Evolutionary conservation across 2,113 vertebrate genomes (phyloP), one percentile per base, ranked within the genome.

Genomic region (Anseranas semipalmata): DNA sequence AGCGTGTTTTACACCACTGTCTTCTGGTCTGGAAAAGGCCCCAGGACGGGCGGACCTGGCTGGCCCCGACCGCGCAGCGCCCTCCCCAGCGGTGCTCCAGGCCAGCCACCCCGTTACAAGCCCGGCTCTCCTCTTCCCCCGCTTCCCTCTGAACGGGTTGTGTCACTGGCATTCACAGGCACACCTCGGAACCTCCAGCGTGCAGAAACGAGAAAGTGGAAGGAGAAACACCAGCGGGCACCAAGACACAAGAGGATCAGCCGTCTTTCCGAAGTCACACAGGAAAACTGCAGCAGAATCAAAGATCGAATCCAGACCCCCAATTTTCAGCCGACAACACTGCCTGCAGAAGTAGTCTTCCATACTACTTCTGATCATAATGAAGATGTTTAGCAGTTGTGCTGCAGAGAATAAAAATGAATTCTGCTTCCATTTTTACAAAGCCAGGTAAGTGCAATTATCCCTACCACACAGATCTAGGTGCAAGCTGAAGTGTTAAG

Each of bases 341-440:
- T 1, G 2, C 1, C 21, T n/a, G 59, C 32, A 43, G 7, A 5
- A 21, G 72, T 10, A 22, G 2, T 3, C 35, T 15, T 0, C 0
- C 0, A 8, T 2, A 19, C 45, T 25, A 7, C 24, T 30, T 8
- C 77, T 48, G 53, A 12, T 7, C 56, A 6, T 19, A 55, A 46
- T 35, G 35, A 4, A 41, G 56, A 21, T 1, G 0, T 19, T 25
- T 41, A 10, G 6, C 12, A 76, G 27, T n/a, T 50, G 59, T 48
- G 32, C 67, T 75, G 33, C 58, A n/a, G 45, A 21, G 78, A 70
- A 50, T 8, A 15, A 48, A 43, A 45, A 58, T 15, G 9, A 15
- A 43, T 39, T 20, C 46, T 67, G 72, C 14, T 35, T 46, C 52
- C 25, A 4, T 21, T 59, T 58, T 6, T 2, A 14, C 21, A 3